A percentile compares a stretch with the other conserved stretches of the same genome.
These are phyloP conservation scores for Pteria penguin DNA, from an alignment of 2,888 invertebrate genomes.

Conservation along the genomic window DNA sequence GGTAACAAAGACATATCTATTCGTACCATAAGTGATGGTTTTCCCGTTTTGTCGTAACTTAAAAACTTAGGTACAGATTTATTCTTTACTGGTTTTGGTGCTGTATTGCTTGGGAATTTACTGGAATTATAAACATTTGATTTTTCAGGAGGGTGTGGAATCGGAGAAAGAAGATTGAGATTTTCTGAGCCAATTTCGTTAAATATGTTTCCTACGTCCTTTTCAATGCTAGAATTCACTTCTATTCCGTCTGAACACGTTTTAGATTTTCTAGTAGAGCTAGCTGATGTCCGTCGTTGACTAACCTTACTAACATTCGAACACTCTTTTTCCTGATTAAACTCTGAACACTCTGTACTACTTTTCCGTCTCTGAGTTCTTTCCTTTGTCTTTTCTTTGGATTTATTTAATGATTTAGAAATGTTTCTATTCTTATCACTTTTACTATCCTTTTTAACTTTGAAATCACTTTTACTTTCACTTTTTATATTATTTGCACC, in stretches of 20 bases:
- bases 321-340: too few relatives aligned
- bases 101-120: not conserved
- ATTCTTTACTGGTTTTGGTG: not conserved
- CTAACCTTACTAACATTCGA: not conserved
- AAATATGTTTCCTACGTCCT: not conserved
- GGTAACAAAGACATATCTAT: slow-evolving; percentile 27
- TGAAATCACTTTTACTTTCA: not conserved
- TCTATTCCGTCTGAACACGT: not conserved
- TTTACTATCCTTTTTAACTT: not conserved
- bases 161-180: slow-evolving; percentile 18
- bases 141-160: slow-evolving; percentile 28
- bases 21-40: slow-evolving; percentile 33
- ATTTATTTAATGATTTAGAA: not conserved
- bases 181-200: not conserved
- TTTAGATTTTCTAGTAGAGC: not conserved
- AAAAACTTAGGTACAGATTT: slow-evolving; percentile 1
- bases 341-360: too few relatives aligned
- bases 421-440: slow-evolving; percentile 12
- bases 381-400: not conserved
- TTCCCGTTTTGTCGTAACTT: slow-evolving; percentile 25
- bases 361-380: not conserved
- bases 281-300: not conserved
- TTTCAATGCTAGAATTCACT: slow-evolving; percentile 17
- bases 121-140: too few relatives aligned
- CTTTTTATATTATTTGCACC: not conserved